Evolutionary conservation across 2,888 invertebrate species (phyloP).

Genomic region (Brassicogethes aeneus): DNA sequence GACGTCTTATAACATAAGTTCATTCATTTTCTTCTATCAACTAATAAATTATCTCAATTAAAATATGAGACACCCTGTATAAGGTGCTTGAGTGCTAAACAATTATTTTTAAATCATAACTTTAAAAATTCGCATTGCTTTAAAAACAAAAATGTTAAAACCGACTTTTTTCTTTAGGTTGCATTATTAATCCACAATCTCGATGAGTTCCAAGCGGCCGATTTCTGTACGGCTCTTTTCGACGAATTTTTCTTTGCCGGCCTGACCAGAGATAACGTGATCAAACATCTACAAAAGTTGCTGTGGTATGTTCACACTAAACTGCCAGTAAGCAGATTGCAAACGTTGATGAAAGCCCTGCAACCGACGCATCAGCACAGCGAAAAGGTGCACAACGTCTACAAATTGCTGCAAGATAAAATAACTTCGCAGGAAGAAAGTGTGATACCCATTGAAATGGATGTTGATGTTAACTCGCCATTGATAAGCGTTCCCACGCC

Average conservation of each 20-base stretch:
- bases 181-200: slow-evolving; percentile 77
- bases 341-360: slow-evolving; percentile 71
- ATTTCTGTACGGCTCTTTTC: slow-evolving; percentile 90
- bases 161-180: slow-evolving; percentile 39
- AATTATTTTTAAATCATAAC: no score
- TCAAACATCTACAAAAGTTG: slow-evolving; percentile 81
- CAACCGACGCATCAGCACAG: slow-evolving; percentile 72
- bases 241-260: slow-evolving; percentile 94
- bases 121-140: not conserved
- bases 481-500: slow-evolving; percentile 79
- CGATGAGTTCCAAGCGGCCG: slow-evolving; percentile 89
- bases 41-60: no score
- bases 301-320: slow-evolving; percentile 86
- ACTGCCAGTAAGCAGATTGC: slow-evolving; percentile 68
- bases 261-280: slow-evolving; percentile 81
- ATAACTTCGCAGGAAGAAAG: slow-evolving; percentile 64
- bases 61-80: no score
- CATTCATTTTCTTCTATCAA: no score
- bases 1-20: no score
- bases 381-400: slow-evolving; percentile 73
- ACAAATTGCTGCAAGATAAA: slow-evolving; percentile 69
- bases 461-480: slow-evolving; percentile 70
- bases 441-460: slow-evolving; percentile 48
- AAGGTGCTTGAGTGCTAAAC: no score
- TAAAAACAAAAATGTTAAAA: no score